These are phyloP conservation scores for Microcebus ravelobensis DNA, from an alignment of 2,113 vertebrate genomes.

Conservation along the genomic window DNA sequence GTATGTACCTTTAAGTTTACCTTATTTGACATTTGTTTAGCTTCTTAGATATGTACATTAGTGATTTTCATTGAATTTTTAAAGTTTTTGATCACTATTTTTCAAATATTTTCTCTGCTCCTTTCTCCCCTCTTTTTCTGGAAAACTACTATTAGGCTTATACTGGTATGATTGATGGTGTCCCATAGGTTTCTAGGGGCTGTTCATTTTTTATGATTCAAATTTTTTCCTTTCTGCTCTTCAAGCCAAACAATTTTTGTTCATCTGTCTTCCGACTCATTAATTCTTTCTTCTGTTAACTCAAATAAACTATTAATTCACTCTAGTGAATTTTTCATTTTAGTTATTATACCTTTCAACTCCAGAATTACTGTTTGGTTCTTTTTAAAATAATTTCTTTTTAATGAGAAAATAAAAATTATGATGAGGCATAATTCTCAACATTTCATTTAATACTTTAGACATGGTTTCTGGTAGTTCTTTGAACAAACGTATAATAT, in stretches of 20 bases:
- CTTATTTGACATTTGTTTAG: not conserved
- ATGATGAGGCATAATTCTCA: not conserved
- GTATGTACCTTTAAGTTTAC: not conserved
- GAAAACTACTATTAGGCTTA: not conserved
- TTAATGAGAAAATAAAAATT: too few species aligned
- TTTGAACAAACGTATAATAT: not conserved
- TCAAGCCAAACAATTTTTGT: not conserved
- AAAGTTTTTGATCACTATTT: not conserved
- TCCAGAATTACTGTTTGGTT: not conserved
- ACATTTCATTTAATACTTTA: not conserved
- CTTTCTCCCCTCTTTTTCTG: not conserved
- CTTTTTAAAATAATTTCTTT: not conserved
- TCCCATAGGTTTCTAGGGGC: not conserved
- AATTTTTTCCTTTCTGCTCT: not conserved
- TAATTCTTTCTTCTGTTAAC: not conserved
- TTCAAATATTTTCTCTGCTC: not conserved
- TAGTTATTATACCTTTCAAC: not conserved
- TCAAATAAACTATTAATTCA: not conserved
- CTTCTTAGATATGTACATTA: not conserved
- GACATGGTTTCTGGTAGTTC: not conserved
- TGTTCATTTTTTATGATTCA: not conserved
- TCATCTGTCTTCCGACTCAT: not conserved
- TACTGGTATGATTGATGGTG: not conserved
- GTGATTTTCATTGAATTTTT: not conserved
- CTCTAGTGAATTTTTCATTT: not conserved